phyloP scores from a whole-genome alignment of 1,140 invertebrate species.

The Cyclina sinensis region DNA sequence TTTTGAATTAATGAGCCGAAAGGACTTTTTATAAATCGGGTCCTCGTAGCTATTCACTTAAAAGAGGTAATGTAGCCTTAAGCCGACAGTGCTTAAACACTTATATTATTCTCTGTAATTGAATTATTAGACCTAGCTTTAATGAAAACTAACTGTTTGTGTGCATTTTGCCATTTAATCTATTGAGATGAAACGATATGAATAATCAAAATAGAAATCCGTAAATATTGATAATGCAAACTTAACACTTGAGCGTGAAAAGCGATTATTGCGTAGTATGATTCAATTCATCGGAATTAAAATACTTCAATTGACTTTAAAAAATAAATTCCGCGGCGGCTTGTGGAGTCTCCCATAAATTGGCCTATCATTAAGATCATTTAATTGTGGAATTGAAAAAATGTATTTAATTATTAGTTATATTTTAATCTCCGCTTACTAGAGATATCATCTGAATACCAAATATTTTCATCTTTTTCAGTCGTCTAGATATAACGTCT shows the following conservation, averaged over 20 bases:
- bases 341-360: neutral
- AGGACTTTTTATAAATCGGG: neutral
- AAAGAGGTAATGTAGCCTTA: conserved; percentile 5
- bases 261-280: neutral
- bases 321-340: neutral
- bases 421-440: neutral
- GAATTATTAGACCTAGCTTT: neutral
- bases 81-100: neutral
- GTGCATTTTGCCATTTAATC: neutral
- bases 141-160: conserved; percentile 34
- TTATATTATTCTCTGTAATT: conserved; percentile 5
- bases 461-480: neutral
- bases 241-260: neutral
- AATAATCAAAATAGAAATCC: conserved; percentile 2
- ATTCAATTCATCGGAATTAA: neutral
- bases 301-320: conserved; percentile 48
- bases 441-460: neutral
- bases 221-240: conserved; percentile 38
- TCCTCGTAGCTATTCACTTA: neutral
- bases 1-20: neutral
- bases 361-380: neutral
- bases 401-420: neutral
- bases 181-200: neutral
- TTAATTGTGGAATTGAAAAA: neutral
- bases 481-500: no score